Base-by-base conservation (phyloP, 2,888 invertebrate genomes). In the Hoplodrina blanda region DNA sequence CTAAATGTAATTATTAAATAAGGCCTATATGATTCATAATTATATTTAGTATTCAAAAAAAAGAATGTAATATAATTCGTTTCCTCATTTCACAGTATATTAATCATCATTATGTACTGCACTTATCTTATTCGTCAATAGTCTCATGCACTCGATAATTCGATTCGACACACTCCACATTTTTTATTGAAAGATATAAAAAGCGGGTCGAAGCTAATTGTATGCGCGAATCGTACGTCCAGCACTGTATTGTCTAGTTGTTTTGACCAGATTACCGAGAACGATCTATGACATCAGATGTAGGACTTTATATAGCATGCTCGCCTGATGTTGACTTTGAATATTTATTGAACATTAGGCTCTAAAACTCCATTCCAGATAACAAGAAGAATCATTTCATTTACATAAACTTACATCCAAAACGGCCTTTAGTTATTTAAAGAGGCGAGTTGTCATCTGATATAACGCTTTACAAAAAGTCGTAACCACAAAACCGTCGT, bases 121-220 rank as follows among this genome's bases (percentile, higher is more conserved):
- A 66, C 33, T 50, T 41, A 57, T 69, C 52, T 64, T 64, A 56
- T 65, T 20, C 37, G 49, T 46, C 66, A 63, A 80, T 66, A 66
- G 60, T 64, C 53, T 30, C 52, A 71, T 73, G 76, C 73, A 80
- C 70, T 76, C 66, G 69, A 56, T 64, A 67, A 75, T 80, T 68
- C 69, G 81, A 75, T 80, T 68, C 71, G 81, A 71, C 81, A 80
- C 77, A 83, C 70, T 83, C 81, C 46, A 83, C 50, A 73, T 80
- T 73, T 70, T 73, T 83, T 81, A 71, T 68, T 69, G 50, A 69
- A 56, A 56, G 66, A 80, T 65, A 74, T 57, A 68, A 62, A 64
- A 82, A 82, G 72, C 56, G 67, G 81, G 84, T 83, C 84, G 68
- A 33, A 52, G 63, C 74, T 73, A 79, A 71, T 74, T 59, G 69